Evolutionary conservation across 2,797 vertebrate species (phyloP).

Genomic region (Dipus sagitta): DNA sequence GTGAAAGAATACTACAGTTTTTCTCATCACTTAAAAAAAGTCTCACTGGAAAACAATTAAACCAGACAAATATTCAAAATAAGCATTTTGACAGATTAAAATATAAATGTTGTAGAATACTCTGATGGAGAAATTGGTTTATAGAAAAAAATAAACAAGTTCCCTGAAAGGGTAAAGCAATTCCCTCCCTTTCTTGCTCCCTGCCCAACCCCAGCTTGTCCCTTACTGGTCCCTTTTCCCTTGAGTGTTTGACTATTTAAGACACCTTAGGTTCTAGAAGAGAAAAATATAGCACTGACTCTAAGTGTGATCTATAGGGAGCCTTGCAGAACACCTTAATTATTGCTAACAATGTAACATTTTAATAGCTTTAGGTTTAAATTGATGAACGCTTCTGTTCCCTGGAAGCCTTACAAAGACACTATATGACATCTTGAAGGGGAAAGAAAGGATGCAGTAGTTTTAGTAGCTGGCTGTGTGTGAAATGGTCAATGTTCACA

Average conservation of each 20-base stretch:
- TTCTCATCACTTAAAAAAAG: constrained; percentile 8
- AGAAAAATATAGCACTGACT: constrained; percentile 61
- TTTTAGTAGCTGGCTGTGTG: background rate
- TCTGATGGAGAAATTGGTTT: background rate
- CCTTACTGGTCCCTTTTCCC: background rate
- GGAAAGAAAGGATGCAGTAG: background rate
- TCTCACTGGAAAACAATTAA: background rate
- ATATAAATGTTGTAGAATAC: background rate
- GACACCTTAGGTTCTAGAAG: constrained; percentile 49
- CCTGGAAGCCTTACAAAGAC: constrained; percentile 23
- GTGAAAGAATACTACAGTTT: background rate
- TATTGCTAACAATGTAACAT: constrained; percentile 83
- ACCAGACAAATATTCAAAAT: background rate
- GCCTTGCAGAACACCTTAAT: constrained; percentile 80
- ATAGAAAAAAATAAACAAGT: background rate
- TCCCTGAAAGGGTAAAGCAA: background rate
- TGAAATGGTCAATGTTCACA: background rate
- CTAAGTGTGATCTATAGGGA: constrained; percentile 68
- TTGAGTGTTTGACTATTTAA: constrained; percentile 53
- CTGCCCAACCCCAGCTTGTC: background rate
- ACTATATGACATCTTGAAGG: constrained; percentile 45
- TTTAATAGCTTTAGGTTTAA: constrained; percentile 82
- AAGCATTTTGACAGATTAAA: constrained; percentile 54
- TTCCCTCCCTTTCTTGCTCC: background rate
- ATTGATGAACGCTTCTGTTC: constrained; percentile 69